Evolutionary conservation across 2,113 vertebrate genomes (phyloP).

Genomic region (Nipponia nippon): DNA sequence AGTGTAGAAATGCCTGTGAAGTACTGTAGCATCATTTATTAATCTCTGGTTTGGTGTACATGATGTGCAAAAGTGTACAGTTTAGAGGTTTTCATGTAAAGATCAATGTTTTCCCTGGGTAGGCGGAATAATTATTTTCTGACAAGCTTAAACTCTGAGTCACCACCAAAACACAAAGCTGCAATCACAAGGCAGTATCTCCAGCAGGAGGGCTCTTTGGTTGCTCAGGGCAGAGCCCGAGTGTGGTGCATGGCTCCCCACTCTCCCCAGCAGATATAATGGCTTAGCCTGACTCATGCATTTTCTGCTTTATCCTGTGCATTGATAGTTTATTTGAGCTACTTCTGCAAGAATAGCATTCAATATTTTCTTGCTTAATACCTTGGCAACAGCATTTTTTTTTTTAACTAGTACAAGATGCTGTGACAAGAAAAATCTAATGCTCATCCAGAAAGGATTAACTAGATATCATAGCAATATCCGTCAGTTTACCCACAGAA

Average conservation of each 20-base stretch:
- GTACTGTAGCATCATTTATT: not conserved
- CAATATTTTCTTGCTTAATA: slow-evolving; percentile 22
- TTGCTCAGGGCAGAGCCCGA: not conserved
- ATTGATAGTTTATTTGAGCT: slow-evolving; percentile 10
- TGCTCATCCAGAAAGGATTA: slow-evolving; percentile 59
- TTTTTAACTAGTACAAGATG: not conserved
- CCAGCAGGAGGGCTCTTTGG: not conserved
- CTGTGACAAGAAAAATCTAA: slow-evolving; percentile 47
- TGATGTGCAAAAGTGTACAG: not conserved
- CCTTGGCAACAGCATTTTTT: slow-evolving; percentile 20
- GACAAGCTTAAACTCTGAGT: slow-evolving; percentile 3
- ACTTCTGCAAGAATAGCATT: slow-evolving; percentile 2
- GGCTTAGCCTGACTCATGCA: not conserved
- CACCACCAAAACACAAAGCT: not conserved
- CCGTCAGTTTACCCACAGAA: not conserved
- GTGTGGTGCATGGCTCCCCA: accelerated
- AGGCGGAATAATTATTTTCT: not conserved
- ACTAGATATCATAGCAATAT: slow-evolving; percentile 36
- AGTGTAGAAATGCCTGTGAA: not conserved
- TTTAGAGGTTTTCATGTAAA: slow-evolving; percentile 20
- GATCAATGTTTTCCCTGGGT: slow-evolving; percentile 21
- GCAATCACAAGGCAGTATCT: accelerated
- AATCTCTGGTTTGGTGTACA: not conserved
- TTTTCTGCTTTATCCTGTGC: not conserved
- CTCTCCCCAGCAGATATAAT: not conserved